A percentile compares a stretch with the other conserved stretches of the same genome.
Evolutionary conservation across 2,888 invertebrate genomes (phyloP).

Genomic region (Tenodera sinensis): DNA sequence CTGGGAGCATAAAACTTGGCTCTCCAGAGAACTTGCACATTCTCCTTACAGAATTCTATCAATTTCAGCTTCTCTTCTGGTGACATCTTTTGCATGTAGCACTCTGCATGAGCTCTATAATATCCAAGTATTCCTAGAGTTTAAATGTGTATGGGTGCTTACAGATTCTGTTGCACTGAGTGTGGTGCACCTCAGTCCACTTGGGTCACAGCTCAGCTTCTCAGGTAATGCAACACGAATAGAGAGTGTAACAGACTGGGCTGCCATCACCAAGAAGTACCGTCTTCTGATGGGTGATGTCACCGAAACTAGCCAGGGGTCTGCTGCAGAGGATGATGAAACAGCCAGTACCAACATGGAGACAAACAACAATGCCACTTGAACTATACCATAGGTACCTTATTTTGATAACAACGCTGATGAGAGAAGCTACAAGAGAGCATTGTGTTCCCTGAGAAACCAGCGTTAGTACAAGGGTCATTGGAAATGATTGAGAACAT

Average conservation of each 20-base stretch:
- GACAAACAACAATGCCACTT: neutral
- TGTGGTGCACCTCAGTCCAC: constrained; percentile 75
- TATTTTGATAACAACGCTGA: too few species aligned
- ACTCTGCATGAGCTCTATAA: neutral
- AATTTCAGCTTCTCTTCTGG: neutral
- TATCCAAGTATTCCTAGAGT: neutral
- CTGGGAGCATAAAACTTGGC: too few species aligned
- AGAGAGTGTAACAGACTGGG: constrained; percentile 90
- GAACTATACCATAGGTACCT: neutral
- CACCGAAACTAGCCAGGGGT: constrained; percentile 45
- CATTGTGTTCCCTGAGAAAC: too few species aligned
- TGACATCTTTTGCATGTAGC: neutral
- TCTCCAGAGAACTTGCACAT: too few species aligned
- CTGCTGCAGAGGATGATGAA: neutral
- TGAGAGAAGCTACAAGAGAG: too few species aligned
- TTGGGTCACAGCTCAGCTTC: constrained; percentile 82
- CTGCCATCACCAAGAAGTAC: constrained; percentile 84
- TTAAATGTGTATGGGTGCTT: constrained; percentile 1
- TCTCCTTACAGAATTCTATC: neutral
- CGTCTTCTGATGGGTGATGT: constrained; percentile 65
- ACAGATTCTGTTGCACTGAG: constrained; percentile 71
- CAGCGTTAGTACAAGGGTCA: too few species aligned
- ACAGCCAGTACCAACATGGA: neutral
- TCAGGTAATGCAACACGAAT: constrained; percentile 64
- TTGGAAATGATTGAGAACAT: too few species aligned